These are phyloP conservation scores for Acropora tenuis DNA, from an alignment of 64 coral and sea anemone genomes.

Conservation along the genomic window DNA sequence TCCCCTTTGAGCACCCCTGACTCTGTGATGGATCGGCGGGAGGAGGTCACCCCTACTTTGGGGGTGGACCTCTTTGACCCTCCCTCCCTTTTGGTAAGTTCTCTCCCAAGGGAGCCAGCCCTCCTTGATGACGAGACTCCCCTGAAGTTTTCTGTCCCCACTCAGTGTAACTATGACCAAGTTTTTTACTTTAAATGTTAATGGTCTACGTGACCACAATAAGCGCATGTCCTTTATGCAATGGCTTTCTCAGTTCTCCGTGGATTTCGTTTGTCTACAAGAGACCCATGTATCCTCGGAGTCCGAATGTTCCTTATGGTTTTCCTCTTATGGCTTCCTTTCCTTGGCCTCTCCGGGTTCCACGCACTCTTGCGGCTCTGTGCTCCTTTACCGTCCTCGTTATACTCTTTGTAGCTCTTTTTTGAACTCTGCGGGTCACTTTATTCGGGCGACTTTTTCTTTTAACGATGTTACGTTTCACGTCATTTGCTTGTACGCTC, in stretches of 20 bases:
- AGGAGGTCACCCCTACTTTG: too few species aligned
- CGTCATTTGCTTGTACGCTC: not conserved
- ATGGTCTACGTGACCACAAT: not conserved
- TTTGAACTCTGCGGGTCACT: not conserved
- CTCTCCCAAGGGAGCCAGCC: too few species aligned
- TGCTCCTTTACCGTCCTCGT: not conserved
- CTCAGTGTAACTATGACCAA: too few species aligned
- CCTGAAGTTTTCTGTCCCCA: too few species aligned
- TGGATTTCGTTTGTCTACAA: constrained; percentile 28
- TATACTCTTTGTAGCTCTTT: not conserved
- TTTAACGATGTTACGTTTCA: not conserved
- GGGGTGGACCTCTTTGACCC: too few species aligned
- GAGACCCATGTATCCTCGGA: constrained; percentile 22
- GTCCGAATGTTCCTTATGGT: not conserved
- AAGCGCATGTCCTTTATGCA: not conserved
- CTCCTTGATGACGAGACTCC: too few species aligned
- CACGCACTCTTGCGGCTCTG: not conserved
- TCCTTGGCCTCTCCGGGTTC: not conserved
- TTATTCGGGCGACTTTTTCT: not conserved
- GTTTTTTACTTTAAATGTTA: not conserved
- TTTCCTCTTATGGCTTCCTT: not conserved
- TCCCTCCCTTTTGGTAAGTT: too few species aligned
- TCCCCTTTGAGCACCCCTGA: too few species aligned
- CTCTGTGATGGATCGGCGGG: too few species aligned
- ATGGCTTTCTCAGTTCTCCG: not conserved